Evolutionary conservation across 2,113 vertebrate species (phyloP), one percentile per base, ranked within the genome.

Genomic region (Channa maculata): DNA sequence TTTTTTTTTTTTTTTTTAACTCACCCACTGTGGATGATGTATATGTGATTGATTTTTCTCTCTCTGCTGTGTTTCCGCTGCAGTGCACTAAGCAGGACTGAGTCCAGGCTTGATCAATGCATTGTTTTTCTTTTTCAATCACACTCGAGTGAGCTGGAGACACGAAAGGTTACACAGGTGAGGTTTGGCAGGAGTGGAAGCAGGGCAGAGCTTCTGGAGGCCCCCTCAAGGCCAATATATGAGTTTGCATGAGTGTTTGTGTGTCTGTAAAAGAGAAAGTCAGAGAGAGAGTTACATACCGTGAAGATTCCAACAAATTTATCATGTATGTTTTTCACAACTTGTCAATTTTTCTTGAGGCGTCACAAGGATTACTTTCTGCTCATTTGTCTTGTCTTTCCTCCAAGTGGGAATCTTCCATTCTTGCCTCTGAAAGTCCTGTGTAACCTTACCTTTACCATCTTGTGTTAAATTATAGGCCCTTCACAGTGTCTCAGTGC

Each of bases 101-200:
- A 91, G 89, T 90, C 85, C 79, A 84, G 89, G 89, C 83, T 86
- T 93, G 92, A 94, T 93, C 94, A 94, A 94, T 94, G 91, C 88
- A 91, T 92, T 92, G 88, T 92, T 91, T 92, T 91, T 91, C 90
- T 94, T 92, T 93, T 86, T 92, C 91, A 93, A 88, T 90, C 90
- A 93, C 92, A 92, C 91, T 92, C 49, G 85, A 93, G 65, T 91
- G 90, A 89, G 81, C 91, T 81, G 86, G 80, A 92, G 90, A 92
- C 90, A 92, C 82, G 88, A 93, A 93, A 93, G 92, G 87, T 92
- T 92, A 91, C 85, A 62, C 89, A 84, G 85, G 83, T 88, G 86
- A 89, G 75, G 78, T 88, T 86, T 88, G 86, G 84, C 86, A 88
- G 66, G 65, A 79, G 59, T 72, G 65, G 79, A 89, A 85, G 80